Base-by-base conservation (phyloP, 2,797 vertebrate genomes). In the Poecilia picta region DNA sequence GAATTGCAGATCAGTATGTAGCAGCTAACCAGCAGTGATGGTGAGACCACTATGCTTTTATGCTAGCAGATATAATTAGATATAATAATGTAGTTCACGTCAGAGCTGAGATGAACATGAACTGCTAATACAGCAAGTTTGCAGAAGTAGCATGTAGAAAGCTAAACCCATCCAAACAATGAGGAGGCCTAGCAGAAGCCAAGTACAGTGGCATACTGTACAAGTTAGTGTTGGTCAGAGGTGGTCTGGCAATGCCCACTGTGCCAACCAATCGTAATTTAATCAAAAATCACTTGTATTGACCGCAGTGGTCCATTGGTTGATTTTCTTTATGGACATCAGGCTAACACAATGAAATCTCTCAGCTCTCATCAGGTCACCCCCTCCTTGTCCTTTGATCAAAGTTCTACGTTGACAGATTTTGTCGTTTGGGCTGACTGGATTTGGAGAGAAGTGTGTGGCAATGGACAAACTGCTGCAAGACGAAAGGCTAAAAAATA, bases 1-100 rank as follows among this genome's bases (percentile, higher is more conserved):
- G 75, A 84, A 80, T 83, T 66, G 33, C 74, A 79, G 73, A 86
- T 70, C 25, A 47, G 72, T 16, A 81, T 12, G 25, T 74, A 28
- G 78, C 59, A 20, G 41, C 74, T 86, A 73, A 80, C 16, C 39
- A 55, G 36, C 46, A 49, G 62, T 18, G 16, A 39, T 1, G 7
- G 28, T 5, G 62, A 64, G 16, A 33, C 12, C 5, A 11, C 25
- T 13, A 28, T 57, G 55, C 55, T 28, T 72, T 46, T 72, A 72
- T 16, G n/a, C 18, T 13, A 16, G n/a, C n/a, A 43, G 70, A 47
- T n/a, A 70, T 25, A n/a, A 51, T 51, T 51, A 71, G 12, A 31
- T 59, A 59, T 31, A 45, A 8, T 18, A 11, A 71, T n/a, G 20
- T 25, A 43, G 66, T 70, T 39, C 39, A 23, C 2, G 15, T 15